A percentile compares a stretch with the other conserved stretches of the same genome.
These are phyloP conservation scores for Lasioglossum figueresi DNA, from an alignment of 2,888 invertebrate genomes.

Conservation along the genomic window DNA sequence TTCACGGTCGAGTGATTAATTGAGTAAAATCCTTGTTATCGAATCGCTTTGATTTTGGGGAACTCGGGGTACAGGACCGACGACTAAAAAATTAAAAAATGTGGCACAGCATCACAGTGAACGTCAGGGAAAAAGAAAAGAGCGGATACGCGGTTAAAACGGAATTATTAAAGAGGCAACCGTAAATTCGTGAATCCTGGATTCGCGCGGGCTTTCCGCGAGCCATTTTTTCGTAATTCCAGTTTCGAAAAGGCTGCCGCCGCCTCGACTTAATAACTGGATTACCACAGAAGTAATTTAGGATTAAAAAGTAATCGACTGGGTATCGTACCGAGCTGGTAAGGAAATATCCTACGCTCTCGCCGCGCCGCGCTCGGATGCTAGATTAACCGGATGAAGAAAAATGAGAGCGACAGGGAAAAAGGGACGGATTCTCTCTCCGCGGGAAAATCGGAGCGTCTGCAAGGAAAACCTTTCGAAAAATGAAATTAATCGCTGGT, in stretches of 20 bases:
- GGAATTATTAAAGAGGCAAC: conserved; percentile 3
- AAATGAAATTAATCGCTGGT: not conserved
- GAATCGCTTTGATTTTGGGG: not conserved
- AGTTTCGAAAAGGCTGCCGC: conserved; percentile 33
- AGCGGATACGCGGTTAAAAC: not conserved
- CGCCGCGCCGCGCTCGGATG: conserved; percentile 28
- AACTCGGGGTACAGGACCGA: too few species aligned
- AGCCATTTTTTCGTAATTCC: conserved; percentile 29
- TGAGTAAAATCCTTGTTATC: too few species aligned
- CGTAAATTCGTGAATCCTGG: conserved; percentile 8
- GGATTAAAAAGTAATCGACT: conserved; percentile 73
- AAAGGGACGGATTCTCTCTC: not conserved
- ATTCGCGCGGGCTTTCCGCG: conserved; percentile 2
- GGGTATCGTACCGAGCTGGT: conserved; percentile 43
- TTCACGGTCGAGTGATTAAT: too few species aligned
- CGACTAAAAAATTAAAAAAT: too few species aligned
- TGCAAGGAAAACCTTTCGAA: not conserved
- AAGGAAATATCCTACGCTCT: conserved; percentile 51
- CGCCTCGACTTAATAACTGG: conserved; percentile 66
- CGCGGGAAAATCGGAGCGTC: conserved; percentile 3
- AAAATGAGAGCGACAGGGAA: conserved; percentile 39
- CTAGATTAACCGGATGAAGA: conserved; percentile 57
- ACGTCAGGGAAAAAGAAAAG: not conserved
- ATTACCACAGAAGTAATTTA: conserved; percentile 70
- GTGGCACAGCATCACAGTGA: not conserved